Conservation (phyloP, 1,140 invertebrate genomes). For the Acyrthosiphon pisum region DNA sequence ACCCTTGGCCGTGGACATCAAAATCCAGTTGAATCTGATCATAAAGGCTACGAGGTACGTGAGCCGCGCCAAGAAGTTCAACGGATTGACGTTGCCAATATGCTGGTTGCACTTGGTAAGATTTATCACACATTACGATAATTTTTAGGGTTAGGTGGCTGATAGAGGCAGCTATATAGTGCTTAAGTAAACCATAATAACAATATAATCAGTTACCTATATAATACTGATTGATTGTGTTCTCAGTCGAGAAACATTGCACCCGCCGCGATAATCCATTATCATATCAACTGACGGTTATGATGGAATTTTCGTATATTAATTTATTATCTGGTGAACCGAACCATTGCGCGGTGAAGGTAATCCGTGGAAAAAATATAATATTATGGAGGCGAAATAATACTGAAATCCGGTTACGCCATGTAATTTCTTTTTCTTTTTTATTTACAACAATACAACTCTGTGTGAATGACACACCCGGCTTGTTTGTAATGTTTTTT, state of each 20-base stretch:
- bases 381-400: neutral
- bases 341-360: neutral
- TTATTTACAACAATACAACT: neutral
- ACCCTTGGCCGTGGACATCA: conserved; percentile 68
- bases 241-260: neutral
- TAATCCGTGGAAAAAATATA: neutral
- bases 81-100: conserved; percentile 70
- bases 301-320: neutral
- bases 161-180: neutral
- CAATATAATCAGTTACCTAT: neutral
- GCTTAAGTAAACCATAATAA: neutral
- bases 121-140: conserved; percentile 46
- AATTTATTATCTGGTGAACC: neutral
- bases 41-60: conserved; percentile 69
- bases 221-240: neutral
- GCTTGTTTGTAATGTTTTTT: neutral
- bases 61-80: conserved; percentile 66
- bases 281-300: neutral
- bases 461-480: neutral
- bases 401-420: neutral
- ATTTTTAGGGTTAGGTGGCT: neutral
- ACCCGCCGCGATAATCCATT: neutral
- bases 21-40: conserved; percentile 74
- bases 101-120: conserved; percentile 73
- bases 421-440: neutral